Conservation (phyloP, 2,113 vertebrate species). For the Nerophis lumbriciformis region DNA sequence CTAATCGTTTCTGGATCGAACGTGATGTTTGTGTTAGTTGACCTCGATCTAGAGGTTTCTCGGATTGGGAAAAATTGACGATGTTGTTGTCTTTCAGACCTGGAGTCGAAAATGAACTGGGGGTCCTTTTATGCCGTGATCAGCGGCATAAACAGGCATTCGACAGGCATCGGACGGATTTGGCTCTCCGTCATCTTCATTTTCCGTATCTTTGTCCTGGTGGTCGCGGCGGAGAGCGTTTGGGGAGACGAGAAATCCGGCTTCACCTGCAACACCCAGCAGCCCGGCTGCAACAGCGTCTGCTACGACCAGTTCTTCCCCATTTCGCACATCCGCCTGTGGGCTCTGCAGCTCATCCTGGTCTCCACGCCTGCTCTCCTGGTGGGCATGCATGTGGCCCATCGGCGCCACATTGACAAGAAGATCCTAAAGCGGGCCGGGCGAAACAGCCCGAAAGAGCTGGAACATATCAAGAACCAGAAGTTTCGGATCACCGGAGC, state of each 20-base stretch:
- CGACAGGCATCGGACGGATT: slow-evolving; percentile 90
- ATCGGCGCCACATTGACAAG: slow-evolving; percentile 92
- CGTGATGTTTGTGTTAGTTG: neutral
- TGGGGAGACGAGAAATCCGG: slow-evolving; percentile 95
- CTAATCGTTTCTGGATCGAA: neutral
- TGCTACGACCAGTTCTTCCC: slow-evolving; percentile 98
- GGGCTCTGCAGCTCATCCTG: slow-evolving; percentile 93
- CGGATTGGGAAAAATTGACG: neutral
- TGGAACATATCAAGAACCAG: slow-evolving; percentile 89
- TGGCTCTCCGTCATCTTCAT: slow-evolving; percentile 99
- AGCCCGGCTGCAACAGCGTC: slow-evolving; percentile 96
- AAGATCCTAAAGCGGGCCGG: slow-evolving; percentile 82
- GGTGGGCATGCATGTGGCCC: slow-evolving; percentile 96
- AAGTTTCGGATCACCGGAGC: slow-evolving; percentile 89
- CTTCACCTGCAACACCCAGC: slow-evolving; percentile 97
- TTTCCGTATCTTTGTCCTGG: slow-evolving; percentile 94
- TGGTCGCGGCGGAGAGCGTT: slow-evolving; percentile 93
- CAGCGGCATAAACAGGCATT: slow-evolving; percentile 95
- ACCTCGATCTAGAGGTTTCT: neutral
- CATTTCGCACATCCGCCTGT: slow-evolving; percentile 94
- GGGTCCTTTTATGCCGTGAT: slow-evolving; percentile 90
- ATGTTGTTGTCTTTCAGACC: slow-evolving; percentile 65
- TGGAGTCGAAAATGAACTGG: slow-evolving; percentile 94
- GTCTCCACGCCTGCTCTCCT: slow-evolving; percentile 94
- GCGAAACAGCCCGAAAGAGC: slow-evolving; percentile 77